A percentile compares a stretch with the other conserved stretches of the same genome.
Evolutionary conservation across 2,113 vertebrate species (phyloP).

Genomic region (Colistium nudipinnis): DNA sequence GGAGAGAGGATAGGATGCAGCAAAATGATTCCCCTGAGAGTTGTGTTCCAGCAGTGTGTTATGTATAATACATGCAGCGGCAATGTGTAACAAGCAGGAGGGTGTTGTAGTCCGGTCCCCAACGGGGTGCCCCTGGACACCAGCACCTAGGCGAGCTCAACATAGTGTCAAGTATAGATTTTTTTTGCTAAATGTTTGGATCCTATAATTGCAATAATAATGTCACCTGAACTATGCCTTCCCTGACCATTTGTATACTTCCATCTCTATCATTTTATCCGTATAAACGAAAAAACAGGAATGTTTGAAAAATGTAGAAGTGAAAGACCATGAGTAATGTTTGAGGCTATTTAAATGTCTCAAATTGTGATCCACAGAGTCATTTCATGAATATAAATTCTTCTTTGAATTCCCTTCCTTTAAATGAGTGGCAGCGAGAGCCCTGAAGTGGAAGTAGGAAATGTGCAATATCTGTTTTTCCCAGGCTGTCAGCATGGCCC

Average conservation of each 20-base stretch:
- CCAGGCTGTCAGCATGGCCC: conserved; percentile 70
- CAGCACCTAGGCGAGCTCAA: conserved; percentile 52
- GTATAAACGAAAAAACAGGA: conserved; percentile 19
- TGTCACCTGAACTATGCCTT: conserved; percentile 7
- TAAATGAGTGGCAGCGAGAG: conserved; percentile 48
- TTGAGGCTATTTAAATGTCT: conserved; percentile 43
- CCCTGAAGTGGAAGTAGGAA: conserved; percentile 59
- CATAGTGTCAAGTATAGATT: conserved; percentile 37
- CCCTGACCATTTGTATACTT: neutral
- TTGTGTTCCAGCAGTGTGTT: conserved; percentile 61
- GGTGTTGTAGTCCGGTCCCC: conserved; percentile 59
- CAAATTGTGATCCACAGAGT: conserved; percentile 44
- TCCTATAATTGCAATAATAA: conserved; percentile 11
- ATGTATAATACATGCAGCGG: conserved; percentile 73
- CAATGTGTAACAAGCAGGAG: conserved; percentile 67
- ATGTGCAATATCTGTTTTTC: conserved; percentile 72
- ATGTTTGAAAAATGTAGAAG: conserved; percentile 26
- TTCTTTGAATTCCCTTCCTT: conserved; percentile 48
- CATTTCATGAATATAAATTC: conserved; percentile 62
- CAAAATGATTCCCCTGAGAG: conserved; percentile 63
- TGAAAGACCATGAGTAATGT: conserved; percentile 35
- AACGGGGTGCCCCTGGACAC: conserved; percentile 59
- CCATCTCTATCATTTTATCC: conserved; percentile 29
- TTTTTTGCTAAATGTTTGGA: conserved; percentile 22
- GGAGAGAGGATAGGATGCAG: conserved; percentile 41